These are phyloP conservation scores for Abrostola tripartita DNA, from an alignment of 2,888 invertebrate species.

Conservation along the genomic window DNA sequence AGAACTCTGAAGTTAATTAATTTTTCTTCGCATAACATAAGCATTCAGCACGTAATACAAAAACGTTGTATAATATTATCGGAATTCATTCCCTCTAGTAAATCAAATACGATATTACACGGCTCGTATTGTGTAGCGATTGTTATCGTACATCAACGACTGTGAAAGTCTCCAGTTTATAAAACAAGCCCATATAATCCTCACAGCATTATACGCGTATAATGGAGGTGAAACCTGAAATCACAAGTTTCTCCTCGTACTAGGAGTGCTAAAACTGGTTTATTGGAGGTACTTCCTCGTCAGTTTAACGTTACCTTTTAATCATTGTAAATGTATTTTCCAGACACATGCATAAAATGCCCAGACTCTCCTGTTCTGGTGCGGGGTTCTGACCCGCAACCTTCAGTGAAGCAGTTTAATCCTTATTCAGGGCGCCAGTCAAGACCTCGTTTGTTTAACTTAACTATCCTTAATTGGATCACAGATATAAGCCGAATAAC, in stretches of 20 bases:
- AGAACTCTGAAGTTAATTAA: background rate
- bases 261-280: background rate
- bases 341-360: too few relatives aligned
- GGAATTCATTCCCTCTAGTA: slow-evolving; percentile 18
- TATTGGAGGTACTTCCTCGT: background rate
- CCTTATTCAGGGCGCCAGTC: too few relatives aligned
- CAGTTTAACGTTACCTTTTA: background rate
- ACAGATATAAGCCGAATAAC: too few relatives aligned
- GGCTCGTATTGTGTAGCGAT: slow-evolving; percentile 23
- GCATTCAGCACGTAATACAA: background rate
- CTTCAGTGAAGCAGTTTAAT: too few relatives aligned
- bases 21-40: background rate
- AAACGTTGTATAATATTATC: slow-evolving; percentile 3
- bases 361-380: too few relatives aligned
- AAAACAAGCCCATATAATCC: slow-evolving; percentile 27
- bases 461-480: too few relatives aligned
- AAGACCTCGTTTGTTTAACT: too few relatives aligned
- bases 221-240: slow-evolving; percentile 9
- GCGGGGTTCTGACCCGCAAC: too few relatives aligned
- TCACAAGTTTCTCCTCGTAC: slow-evolving; percentile 8
- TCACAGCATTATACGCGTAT: background rate
- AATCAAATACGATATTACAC: slow-evolving; percentile 23
- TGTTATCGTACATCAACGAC: slow-evolving; percentile 29
- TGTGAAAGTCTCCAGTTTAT: slow-evolving; percentile 31
- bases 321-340: too few relatives aligned